Evolutionary conservation across 2,113 vertebrate genomes (phyloP), one percentile per base, ranked within the genome.

Genomic region (Sitta europaea): DNA sequence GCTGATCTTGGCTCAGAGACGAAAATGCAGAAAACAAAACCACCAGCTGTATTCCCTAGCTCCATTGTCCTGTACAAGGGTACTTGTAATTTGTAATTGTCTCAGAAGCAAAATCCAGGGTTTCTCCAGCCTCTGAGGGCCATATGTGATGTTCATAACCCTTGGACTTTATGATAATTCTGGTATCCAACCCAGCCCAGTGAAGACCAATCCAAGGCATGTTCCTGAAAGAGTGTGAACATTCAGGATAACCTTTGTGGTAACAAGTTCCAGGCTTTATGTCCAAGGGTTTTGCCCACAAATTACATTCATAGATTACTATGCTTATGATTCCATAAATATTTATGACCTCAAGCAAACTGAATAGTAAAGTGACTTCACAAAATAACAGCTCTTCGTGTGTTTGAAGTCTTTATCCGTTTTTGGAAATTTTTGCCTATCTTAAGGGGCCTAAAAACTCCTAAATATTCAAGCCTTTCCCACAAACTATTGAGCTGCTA

Each of bases 231-330:
- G 8, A 40, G 8, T 40, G 21, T 59, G 42, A 76, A 22, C 7
- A 4, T 31, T 57, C 38, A 80, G 50, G n/a, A 57, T 14, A 84
- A 48, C 23, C 18, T 70, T 75, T 0, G 0, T 6, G 11, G 22
- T 61, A 80, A 35, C 21, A 27, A 45, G 20, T 59, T 70, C 23
- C 63, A 54, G 29, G 22, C 6, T 75, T 45, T 71, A 10, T 1
- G 1, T 61, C 20, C 22, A 43, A n/a, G 24, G 0, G 0, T 31
- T 86, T 87, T 25, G 18, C 8, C 3, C 23, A 53, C 2, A 86
- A 57, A 79, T 75, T 53, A 68, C 6, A 51, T 57, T 47, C 0
- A 3, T n/a, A 36, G 29, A 31, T 51, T 83, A 72, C 50, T 86
- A 65, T 42, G 40, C 10, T 68, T n/a, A 40, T 17, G 6, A 71